Conservation (phyloP, 2,113 vertebrate species). For the Sceloporus tristichus region DNA sequence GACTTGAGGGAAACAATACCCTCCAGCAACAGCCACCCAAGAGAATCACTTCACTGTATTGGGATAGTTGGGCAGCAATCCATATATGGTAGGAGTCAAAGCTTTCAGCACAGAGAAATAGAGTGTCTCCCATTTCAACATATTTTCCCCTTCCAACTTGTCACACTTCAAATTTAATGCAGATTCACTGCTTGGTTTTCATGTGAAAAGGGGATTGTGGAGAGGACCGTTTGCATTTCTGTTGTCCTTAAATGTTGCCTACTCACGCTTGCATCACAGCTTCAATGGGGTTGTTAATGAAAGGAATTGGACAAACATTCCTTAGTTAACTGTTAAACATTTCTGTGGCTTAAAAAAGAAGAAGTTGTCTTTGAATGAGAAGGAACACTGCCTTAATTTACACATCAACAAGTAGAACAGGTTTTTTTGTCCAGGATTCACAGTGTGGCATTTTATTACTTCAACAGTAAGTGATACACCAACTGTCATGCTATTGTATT, state of each 20-base stretch:
- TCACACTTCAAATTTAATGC: neutral
- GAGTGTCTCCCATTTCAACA: neutral
- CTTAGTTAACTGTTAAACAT: conserved; percentile 34
- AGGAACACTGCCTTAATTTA: conserved; percentile 35
- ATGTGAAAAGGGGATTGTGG: neutral
- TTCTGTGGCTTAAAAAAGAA: neutral
- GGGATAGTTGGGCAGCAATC: neutral
- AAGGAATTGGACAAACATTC: conserved; percentile 43
- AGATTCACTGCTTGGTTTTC: neutral
- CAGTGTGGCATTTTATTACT: neutral
- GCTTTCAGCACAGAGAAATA: neutral
- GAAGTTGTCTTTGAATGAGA: conserved; percentile 26
- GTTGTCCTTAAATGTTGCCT: conserved; percentile 6
- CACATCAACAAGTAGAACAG: conserved; percentile 37
- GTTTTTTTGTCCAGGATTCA: conserved; percentile 37
- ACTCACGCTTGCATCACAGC: conserved; percentile 29
- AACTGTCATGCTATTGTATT: neutral
- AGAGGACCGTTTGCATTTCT: neutral
- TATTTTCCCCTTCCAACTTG: neutral
- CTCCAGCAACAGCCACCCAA: too few relatives aligned
- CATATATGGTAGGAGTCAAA: neutral
- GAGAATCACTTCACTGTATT: too few relatives aligned
- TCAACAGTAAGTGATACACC: neutral
- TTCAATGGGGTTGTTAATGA: conserved; percentile 33
- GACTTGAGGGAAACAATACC: too few relatives aligned